Evolutionary conservation across 2,888 invertebrate species (phyloP), one percentile per base, ranked within the genome.

Genomic region (Tiphia femorata): DNA sequence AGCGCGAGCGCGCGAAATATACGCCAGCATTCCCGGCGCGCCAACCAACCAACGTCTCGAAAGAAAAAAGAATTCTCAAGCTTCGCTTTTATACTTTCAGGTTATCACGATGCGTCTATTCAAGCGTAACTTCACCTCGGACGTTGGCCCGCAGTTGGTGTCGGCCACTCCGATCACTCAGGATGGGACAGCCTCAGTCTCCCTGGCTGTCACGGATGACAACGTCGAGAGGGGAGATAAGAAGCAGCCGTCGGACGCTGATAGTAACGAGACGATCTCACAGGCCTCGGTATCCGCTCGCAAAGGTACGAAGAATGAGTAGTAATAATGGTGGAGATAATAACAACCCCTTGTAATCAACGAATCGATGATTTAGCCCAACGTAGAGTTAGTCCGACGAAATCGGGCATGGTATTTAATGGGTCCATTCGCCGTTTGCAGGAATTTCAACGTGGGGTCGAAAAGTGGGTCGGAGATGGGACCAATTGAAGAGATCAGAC

Each of bases 391-490:
- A n/a, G n/a, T n/a, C n/a, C n/a, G n/a, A n/a, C n/a, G n/a, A n/a
- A n/a, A n/a, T n/a, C n/a, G n/a, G n/a, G n/a, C n/a, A n/a, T n/a
- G n/a, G n/a, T n/a, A 19, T 41, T 35, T 44, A 27, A 29, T 16
- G 6, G 27, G 6, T 27, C 10, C 27, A 6, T 10, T 27, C 10
- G 6, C 6, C n/a, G n/a, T 58, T 75, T 77, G 47, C 73, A 88
- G 88, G 87, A 70, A 82, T 88, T 62, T 86, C 88, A 5, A 88
- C 88, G 25, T 88, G 88, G 88, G 87, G 88, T 42, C 86, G 84
- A 72, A 86, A 86, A 79, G 86, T 87, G 61, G 88, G 88, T 41
- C 84, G 85, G 71, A 87, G 87, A 78, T 88, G 88, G 87, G 88
- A 88, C 59, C 87, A 88, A 68, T 77, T 89, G 56, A 88, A 86